phyloP scores from a whole-genome alignment of 2,888 invertebrate genomes.

The Eutolmus rufibarbis region DNA sequence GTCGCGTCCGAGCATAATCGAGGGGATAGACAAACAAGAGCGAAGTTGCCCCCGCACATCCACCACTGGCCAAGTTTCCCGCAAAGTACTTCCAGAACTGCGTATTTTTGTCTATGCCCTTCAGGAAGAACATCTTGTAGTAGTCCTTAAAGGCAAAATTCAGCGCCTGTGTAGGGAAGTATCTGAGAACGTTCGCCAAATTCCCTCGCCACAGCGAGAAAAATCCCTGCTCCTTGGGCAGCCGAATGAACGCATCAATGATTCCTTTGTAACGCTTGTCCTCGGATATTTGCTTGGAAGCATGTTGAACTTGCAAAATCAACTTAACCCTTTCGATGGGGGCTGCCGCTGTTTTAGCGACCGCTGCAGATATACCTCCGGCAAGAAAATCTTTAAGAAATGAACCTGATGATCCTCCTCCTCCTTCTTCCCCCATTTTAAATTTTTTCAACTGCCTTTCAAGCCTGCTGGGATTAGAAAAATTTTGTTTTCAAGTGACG shows the following conservation, averaged over 20 bases:
- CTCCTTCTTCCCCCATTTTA: conserved; percentile 46
- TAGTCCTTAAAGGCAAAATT: conserved; percentile 93
- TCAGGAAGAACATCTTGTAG: conserved; percentile 81
- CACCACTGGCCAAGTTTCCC: conserved; percentile 86
- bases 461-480: background rate
- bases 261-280: conserved; percentile 86
- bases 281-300: conserved; percentile 80
- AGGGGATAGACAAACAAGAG: conserved; percentile 90
- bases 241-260: conserved; percentile 78
- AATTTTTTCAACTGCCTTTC: background rate
- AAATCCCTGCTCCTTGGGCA: conserved; percentile 82
- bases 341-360: conserved; percentile 89
- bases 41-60: conserved; percentile 89
- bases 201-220: conserved; percentile 88
- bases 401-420: conserved; percentile 32
- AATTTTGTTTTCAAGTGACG: background rate
- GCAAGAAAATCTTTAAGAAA: conserved; percentile 81
- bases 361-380: conserved; percentile 86
- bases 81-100: conserved; percentile 83
- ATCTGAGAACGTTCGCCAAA: conserved; percentile 86
- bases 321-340: conserved; percentile 92
- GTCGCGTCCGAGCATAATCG: conserved; percentile 88
- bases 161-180: conserved; percentile 89
- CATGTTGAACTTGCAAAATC: conserved; percentile 87
- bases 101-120: conserved; percentile 80